Evolutionary conservation across 1,140 invertebrate species (phyloP).

Genomic region (Chrysomallon squamiferum): DNA sequence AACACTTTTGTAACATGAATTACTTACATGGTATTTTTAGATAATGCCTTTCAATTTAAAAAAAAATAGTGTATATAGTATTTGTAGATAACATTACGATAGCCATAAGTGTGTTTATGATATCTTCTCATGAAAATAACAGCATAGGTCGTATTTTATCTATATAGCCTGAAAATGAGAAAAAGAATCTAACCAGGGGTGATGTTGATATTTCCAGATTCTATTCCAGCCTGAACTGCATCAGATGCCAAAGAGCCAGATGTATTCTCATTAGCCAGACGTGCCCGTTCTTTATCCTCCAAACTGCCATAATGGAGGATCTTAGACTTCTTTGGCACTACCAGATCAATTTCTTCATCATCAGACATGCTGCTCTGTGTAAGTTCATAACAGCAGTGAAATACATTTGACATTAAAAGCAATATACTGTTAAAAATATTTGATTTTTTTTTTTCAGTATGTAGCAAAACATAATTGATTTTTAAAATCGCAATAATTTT

Average conservation of each 20-base stretch:
- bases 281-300: constrained; percentile 77
- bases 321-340: constrained; percentile 77
- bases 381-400: constrained; percentile 3
- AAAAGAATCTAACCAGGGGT: constrained; percentile 73
- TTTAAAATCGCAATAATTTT: background rate
- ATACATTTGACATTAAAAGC: background rate
- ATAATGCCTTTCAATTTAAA: too few species aligned
- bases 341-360: constrained; percentile 75
- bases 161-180: too few species aligned
- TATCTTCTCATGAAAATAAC: too few species aligned
- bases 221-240: constrained; percentile 62
- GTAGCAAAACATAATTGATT: background rate
- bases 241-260: constrained; percentile 47
- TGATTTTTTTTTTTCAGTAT: background rate
- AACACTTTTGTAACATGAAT: too few species aligned
- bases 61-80: too few species aligned
- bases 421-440: background rate
- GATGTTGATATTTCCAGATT: constrained; percentile 73
- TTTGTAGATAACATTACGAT: too few species aligned
- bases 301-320: constrained; percentile 86
- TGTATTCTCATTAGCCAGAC: constrained; percentile 59
- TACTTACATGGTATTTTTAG: too few species aligned
- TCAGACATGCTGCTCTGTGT: too few species aligned
- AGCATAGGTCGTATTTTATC: too few species aligned
- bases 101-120: too few species aligned